A percentile compares a stretch with the other conserved stretches of the same genome.
phyloP scores from a whole-genome alignment of 2,113 vertebrate genomes.

The Leptodactylus fuscus region DNA sequence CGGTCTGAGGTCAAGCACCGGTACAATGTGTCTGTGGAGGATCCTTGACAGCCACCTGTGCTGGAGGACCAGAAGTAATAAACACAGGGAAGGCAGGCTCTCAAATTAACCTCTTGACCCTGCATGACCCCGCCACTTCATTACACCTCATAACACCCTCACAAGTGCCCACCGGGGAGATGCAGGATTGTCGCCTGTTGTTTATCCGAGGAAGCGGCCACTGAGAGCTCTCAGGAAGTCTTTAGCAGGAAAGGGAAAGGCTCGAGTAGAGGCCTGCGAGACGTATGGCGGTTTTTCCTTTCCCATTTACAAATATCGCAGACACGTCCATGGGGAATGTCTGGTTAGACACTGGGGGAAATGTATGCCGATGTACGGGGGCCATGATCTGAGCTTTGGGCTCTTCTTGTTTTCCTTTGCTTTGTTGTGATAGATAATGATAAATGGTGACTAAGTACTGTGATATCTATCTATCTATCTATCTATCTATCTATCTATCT shows the following conservation, averaged over 20 bases:
- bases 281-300: constrained; percentile 75
- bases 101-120: constrained; percentile 43
- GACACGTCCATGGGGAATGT: constrained; percentile 65
- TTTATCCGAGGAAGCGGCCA: constrained; percentile 74
- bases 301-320: constrained; percentile 70
- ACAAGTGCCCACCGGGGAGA: constrained; percentile 51
- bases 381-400: too few relatives aligned
- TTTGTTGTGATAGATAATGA: background rate
- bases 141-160: constrained; percentile 49
- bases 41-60: constrained; percentile 39
- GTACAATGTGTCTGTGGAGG: constrained; percentile 30
- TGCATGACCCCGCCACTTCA: constrained; percentile 42
- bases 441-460: too few relatives aligned
- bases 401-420: constrained; percentile 56
- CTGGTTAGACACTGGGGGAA: constrained; percentile 62
- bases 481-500: background rate
- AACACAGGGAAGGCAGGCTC: constrained; percentile 22
- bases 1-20: background rate
- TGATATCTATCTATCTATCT: too few relatives aligned
- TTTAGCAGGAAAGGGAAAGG: constrained; percentile 77
- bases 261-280: constrained; percentile 71
- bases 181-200: constrained; percentile 69
- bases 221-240: constrained; percentile 74
- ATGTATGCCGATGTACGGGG: constrained; percentile 63
- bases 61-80: constrained; percentile 55